Percentiles rank a stretch among this genome's conserved stretches.
These are phyloP conservation scores for Collichthys lucidus DNA, from an alignment of 2,113 vertebrate genomes.

Conservation along the genomic window DNA sequence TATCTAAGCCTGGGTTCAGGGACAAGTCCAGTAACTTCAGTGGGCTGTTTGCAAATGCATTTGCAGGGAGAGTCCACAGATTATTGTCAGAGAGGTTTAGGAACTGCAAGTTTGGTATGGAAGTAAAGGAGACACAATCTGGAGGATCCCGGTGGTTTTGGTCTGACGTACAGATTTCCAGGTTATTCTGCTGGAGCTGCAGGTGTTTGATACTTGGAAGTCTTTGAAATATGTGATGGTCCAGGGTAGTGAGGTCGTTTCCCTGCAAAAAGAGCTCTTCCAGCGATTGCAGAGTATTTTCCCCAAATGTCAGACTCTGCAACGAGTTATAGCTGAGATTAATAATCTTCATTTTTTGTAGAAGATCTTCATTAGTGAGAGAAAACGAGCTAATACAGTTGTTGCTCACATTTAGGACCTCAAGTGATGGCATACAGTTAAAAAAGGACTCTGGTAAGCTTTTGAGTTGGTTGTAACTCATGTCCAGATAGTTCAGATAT, in stretches of 20 bases:
- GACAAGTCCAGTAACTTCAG: constrained; percentile 89
- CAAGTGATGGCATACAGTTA: constrained; percentile 83
- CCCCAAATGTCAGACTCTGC: constrained; percentile 81
- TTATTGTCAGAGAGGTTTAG: constrained; percentile 89
- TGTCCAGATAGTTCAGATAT: constrained; percentile 88
- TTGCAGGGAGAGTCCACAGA: constrained; percentile 79
- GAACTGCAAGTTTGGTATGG: constrained; percentile 79
- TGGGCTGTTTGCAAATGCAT: constrained; percentile 85
- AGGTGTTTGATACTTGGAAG: constrained; percentile 86
- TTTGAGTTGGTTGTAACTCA: constrained; percentile 94
- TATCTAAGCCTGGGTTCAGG: constrained; percentile 86
- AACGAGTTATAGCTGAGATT: constrained; percentile 90
- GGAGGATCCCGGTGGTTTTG: constrained; percentile 34
- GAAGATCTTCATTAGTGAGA: constrained; percentile 49
- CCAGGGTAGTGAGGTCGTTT: constrained; percentile 84
- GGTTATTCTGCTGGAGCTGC: constrained; percentile 87
- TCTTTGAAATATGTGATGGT: constrained; percentile 82
- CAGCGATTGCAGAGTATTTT: constrained; percentile 73
- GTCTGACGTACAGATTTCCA: constrained; percentile 81
- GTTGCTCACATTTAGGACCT: constrained; percentile 91
- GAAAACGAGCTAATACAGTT: constrained; percentile 89
- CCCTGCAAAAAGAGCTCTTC: constrained; percentile 86
- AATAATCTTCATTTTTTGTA: constrained; percentile 83
- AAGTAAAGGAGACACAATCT: constrained; percentile 85
- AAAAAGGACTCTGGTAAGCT: constrained; percentile 87